phyloP scores from a whole-genome alignment of 2,888 invertebrate species.

The Herminia tarsipennalis region DNA sequence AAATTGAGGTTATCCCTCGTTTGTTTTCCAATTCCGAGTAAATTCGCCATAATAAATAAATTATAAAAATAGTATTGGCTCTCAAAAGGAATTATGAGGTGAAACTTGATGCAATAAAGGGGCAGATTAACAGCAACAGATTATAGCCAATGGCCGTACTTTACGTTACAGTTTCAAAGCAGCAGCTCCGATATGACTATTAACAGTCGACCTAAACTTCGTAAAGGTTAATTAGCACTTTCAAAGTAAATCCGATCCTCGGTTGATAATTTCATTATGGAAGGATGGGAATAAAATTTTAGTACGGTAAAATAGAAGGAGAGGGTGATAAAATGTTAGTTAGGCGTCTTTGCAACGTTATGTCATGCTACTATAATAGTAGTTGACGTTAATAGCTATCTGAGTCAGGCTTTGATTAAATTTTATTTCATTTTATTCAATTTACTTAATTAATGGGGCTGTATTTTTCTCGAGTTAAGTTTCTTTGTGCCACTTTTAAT shows the following conservation, averaged over 20 bases:
- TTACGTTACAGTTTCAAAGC: constrained; percentile 37
- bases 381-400: background rate
- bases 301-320: constrained; percentile 7
- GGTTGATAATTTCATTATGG: constrained; percentile 20
- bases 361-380: constrained; percentile 1
- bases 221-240: constrained; percentile 32
- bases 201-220: constrained; percentile 22
- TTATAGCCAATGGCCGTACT: constrained; percentile 42
- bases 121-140: constrained; percentile 47
- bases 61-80: constrained; percentile 35
- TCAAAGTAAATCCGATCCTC: constrained; percentile 21
- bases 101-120: constrained; percentile 49
- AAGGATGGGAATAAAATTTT: constrained; percentile 6
- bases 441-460: background rate
- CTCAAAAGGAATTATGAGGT: constrained; percentile 41
- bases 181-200: constrained; percentile 25
- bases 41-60: constrained; percentile 20
- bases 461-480: background rate
- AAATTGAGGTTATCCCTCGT: constrained; percentile 9
- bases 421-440: background rate
- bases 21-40: constrained; percentile 12
- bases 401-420: background rate
- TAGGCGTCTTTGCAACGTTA: background rate
- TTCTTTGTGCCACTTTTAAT: too few species aligned
- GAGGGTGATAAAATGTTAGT: background rate